Conservation (phyloP, 2,888 invertebrate species). For the Dexiosoma caninum region DNA sequence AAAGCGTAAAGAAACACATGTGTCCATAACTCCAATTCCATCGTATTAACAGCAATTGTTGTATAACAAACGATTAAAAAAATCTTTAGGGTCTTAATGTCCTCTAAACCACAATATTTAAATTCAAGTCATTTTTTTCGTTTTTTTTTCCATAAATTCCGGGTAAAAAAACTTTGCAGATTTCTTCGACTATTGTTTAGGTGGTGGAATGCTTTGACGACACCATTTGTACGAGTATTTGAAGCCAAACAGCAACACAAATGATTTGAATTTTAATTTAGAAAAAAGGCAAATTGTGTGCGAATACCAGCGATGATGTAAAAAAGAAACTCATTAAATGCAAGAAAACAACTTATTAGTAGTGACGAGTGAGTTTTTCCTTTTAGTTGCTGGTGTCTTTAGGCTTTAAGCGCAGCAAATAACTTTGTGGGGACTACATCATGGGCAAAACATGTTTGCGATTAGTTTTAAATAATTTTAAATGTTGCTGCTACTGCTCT, state of each 20-base stretch:
- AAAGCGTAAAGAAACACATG: too few species aligned
- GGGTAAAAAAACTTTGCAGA: conserved; percentile 8
- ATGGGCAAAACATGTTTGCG: conserved; percentile 51
- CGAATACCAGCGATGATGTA: background rate
- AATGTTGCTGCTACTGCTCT: background rate
- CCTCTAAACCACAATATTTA: conserved; percentile 23
- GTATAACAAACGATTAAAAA: background rate
- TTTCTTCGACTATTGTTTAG: conserved; percentile 9
- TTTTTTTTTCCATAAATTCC: background rate
- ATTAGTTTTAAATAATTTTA: conserved; percentile 35
- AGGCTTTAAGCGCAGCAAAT: conserved; percentile 1
- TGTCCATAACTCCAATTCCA: background rate
- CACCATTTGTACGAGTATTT: conserved; percentile 35
- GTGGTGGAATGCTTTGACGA: conserved; percentile 20
- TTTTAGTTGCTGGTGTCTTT: conserved; percentile 16
- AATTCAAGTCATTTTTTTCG: conserved; percentile 40
- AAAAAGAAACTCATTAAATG: conserved; percentile 46
- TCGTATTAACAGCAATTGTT: background rate
- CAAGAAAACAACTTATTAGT: conserved; percentile 31
- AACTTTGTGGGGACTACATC: conserved; percentile 3
- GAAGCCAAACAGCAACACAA: conserved; percentile 24
- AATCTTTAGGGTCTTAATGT: conserved; percentile 15
- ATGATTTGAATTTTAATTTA: conserved; percentile 59
- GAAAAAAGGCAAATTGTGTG: conserved; percentile 26
- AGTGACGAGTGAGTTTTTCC: conserved; percentile 22